Evolutionary conservation across 2,113 vertebrate genomes (phyloP), one percentile per base, ranked within the genome.

Genomic region (Heliornis fulica): DNA sequence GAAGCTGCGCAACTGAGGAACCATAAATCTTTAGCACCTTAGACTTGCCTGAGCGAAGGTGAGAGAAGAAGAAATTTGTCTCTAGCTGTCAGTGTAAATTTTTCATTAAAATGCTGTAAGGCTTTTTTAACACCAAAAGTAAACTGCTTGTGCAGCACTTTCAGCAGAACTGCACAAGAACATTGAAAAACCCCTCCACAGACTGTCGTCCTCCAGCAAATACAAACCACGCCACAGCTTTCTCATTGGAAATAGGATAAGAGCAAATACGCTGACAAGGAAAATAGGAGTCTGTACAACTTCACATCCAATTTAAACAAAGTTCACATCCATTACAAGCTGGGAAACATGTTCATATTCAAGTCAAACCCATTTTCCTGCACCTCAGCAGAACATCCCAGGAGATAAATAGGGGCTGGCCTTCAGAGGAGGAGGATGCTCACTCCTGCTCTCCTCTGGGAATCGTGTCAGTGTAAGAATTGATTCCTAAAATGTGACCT

Each of bases 71-170:
- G 75, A 87, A 96, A 93, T 94, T 90, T 80, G 56, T 96, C 90
- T 95, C 71, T 56, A 75, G 90, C 76, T 94, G 93, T 66, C 94
- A 75, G 72, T 29, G 76, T 92, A 94, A 85, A 88, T 90, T 95
- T 96, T 89, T 85, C 85, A 95, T 93, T 94, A 91, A 94, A 94
- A 76, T 79, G 93, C 91, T 85, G 66, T 64, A 68, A 93, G 65
- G 66, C 85, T 93, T 80, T 90, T 94, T 91, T 50, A 90, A 91
- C 90, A 65, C 54, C 82, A 57, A 50, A 95, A 94, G 60, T 63
- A 93, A 96, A 91, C 50, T 83, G 94, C 95, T 94, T 85, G 64
- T 54, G 31, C 90, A 87, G 95, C 95, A 93, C 75, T 95, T 96
- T 63, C n/a, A 77, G 71, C 87, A 88, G 71, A 72, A 51, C 88